A percentile compares a stretch with the other conserved stretches of the same genome.
phyloP scores from a whole-genome alignment of 2,113 vertebrate genomes.

The Leptodactylus fuscus region DNA sequence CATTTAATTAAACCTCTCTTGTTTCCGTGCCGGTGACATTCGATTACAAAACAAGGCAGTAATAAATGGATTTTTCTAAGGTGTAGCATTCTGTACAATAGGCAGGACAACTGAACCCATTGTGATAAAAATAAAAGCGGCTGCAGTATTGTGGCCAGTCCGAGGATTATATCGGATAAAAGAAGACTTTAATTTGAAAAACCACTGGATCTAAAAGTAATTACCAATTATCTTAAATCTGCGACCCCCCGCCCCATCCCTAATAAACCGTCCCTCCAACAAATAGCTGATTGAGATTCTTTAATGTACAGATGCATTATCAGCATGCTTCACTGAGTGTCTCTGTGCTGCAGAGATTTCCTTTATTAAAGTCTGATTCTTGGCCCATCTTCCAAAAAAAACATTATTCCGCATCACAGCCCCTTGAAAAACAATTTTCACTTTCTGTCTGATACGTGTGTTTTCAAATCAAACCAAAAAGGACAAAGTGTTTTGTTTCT shows the following conservation, averaged over 20 bases:
- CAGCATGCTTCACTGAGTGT: slow-evolving; percentile 59
- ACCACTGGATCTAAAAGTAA: slow-evolving; percentile 24
- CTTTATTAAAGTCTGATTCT: slow-evolving; percentile 61
- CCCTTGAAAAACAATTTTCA: slow-evolving; percentile 33
- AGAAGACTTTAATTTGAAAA: slow-evolving; percentile 29
- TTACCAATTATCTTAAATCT: slow-evolving; percentile 27
- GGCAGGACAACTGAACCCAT: slow-evolving; percentile 1
- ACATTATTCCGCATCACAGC: slow-evolving; percentile 17
- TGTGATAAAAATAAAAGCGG: not conserved
- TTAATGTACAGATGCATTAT: slow-evolving; percentile 55
- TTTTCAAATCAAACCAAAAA: slow-evolving; percentile 22
- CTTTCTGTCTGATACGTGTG: slow-evolving; percentile 16
- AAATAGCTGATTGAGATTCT: slow-evolving; percentile 64
- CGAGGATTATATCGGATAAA: slow-evolving; percentile 4
- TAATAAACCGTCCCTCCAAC: slow-evolving; percentile 62
- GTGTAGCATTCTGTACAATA: slow-evolving; percentile 24
- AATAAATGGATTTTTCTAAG: slow-evolving; percentile 39
- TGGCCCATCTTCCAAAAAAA: slow-evolving; percentile 1
- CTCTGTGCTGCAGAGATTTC: slow-evolving; percentile 34
- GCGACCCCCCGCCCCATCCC: not conserved
- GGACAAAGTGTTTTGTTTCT: not conserved
- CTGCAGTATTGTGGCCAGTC: not conserved
- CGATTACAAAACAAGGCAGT: slow-evolving; percentile 17
- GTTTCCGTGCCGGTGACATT: slow-evolving; percentile 4
- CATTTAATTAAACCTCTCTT: slow-evolving; percentile 38